Percentiles rank a stretch among this genome's conserved stretches.
These are phyloP conservation scores for Papilio machaon DNA, from an alignment of 1,140 invertebrate genomes.

Conservation along the genomic window DNA sequence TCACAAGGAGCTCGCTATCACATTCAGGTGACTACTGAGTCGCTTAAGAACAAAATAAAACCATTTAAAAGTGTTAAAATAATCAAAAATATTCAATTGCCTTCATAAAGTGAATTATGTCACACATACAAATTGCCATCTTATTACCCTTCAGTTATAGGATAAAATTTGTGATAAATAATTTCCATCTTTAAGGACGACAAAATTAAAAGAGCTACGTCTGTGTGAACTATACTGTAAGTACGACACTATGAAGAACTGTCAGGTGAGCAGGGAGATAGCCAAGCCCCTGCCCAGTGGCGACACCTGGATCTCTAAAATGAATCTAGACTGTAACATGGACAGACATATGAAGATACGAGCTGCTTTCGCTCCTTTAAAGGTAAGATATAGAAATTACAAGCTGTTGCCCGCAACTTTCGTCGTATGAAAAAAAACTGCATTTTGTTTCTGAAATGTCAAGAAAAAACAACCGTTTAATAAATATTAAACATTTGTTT, in stretches of 20 bases:
- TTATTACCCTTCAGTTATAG: not conserved
- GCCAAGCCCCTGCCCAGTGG: slow-evolving; percentile 49
- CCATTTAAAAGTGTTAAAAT: too few relatives aligned
- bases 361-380: slow-evolving; percentile 50
- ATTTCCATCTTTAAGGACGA: slow-evolving; percentile 49
- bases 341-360: slow-evolving; percentile 60
- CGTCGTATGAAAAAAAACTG: too few relatives aligned
- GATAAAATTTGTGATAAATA: not conserved
- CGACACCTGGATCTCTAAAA: slow-evolving; percentile 57
- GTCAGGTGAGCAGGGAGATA: slow-evolving; percentile 52
- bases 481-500: too few relatives aligned
- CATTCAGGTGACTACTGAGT: slow-evolving; percentile 33
- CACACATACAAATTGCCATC: not conserved
- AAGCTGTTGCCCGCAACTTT: too few relatives aligned
- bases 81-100: too few relatives aligned
- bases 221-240: slow-evolving; percentile 65
- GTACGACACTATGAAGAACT: slow-evolving; percentile 54
- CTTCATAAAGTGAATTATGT: not conserved
- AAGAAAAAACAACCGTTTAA: too few relatives aligned
- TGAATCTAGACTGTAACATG: slow-evolving; percentile 65
- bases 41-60: too few relatives aligned
- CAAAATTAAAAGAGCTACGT: slow-evolving; percentile 63
- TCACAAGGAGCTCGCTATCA: slow-evolving; percentile 61
- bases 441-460: too few relatives aligned
- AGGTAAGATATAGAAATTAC: slow-evolving; percentile 47